Conservation (phyloP, 2,888 invertebrate genomes). For the Pyrrhia umbra region DNA sequence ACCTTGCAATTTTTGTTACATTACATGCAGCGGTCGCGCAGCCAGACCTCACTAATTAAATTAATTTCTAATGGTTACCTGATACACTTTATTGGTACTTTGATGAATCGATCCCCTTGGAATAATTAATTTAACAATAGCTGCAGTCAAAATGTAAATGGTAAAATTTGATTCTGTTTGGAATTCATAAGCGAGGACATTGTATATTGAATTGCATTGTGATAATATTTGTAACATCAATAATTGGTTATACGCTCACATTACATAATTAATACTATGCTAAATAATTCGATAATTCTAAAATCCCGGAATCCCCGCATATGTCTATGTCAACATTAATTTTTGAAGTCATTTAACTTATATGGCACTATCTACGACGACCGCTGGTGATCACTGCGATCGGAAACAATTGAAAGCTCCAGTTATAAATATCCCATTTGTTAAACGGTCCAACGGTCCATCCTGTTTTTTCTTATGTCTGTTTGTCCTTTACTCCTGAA, state of each 20-base stretch:
- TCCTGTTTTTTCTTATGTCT: conserved; percentile 45
- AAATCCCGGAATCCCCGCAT: no score
- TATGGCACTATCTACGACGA: not conserved
- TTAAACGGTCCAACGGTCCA: conserved; percentile 39
- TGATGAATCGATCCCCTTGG: conserved; percentile 32
- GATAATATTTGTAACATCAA: no score
- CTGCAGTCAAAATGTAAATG: no score
- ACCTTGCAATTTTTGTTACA: not conserved
- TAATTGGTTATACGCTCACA: no score
- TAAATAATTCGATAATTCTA: no score
- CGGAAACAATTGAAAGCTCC: conserved; percentile 21
- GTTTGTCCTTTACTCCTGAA: conserved; percentile 52
- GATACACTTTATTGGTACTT: not conserved
- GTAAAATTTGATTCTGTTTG: no score
- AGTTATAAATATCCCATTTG: conserved; percentile 21
- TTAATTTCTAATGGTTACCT: not conserved
- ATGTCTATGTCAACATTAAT: no score
- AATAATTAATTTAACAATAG: conserved; percentile 5
- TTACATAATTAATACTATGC: no score
- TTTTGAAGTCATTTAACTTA: not conserved
- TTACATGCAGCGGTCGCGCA: not conserved
- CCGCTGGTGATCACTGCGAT: no score
- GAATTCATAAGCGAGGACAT: no score
- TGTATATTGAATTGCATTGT: no score
- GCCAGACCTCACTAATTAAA: not conserved